Conservation (phyloP, 1,140 invertebrate genomes). For the Cylas formicarius region DNA sequence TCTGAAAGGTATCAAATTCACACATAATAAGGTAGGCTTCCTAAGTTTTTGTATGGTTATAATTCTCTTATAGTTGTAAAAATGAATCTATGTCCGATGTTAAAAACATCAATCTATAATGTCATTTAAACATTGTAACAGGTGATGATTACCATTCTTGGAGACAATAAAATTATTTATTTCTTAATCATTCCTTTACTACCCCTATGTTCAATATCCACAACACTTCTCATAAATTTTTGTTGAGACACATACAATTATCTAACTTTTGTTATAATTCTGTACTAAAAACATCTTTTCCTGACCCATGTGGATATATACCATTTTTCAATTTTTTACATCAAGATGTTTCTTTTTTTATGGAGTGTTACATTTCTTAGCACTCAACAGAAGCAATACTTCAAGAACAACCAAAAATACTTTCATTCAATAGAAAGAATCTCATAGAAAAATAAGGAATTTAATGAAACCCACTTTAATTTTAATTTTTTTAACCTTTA, state of each 20-base stretch:
- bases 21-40: slow-evolving; percentile 14
- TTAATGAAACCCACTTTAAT: no score
- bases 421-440: no score
- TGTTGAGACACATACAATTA: slow-evolving; percentile 1
- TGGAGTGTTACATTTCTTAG: no score
- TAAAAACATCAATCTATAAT: slow-evolving; percentile 34
- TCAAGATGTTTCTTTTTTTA: no score
- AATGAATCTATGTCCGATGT: slow-evolving; percentile 34
- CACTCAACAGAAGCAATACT: no score
- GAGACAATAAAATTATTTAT: slow-evolving; percentile 45
- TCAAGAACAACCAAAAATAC: no score
- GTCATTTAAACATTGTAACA: slow-evolving; percentile 28
- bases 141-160: slow-evolving; percentile 38
- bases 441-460: no score
- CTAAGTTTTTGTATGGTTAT: slow-evolving; percentile 15
- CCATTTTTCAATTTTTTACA: neutral
- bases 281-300: neutral
- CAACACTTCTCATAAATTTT: neutral
- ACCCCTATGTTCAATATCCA: neutral
- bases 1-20: slow-evolving; percentile 15
- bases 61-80: slow-evolving; percentile 26
- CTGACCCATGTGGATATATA: neutral
- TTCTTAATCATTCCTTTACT: slow-evolving; percentile 26
- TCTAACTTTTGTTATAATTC: slow-evolving; percentile 11
- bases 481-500: no score